Percentiles rank a stretch among this genome's conserved stretches.
Evolutionary conservation across 2,888 invertebrate species (phyloP).

Genomic region (Megamerina dolium): DNA sequence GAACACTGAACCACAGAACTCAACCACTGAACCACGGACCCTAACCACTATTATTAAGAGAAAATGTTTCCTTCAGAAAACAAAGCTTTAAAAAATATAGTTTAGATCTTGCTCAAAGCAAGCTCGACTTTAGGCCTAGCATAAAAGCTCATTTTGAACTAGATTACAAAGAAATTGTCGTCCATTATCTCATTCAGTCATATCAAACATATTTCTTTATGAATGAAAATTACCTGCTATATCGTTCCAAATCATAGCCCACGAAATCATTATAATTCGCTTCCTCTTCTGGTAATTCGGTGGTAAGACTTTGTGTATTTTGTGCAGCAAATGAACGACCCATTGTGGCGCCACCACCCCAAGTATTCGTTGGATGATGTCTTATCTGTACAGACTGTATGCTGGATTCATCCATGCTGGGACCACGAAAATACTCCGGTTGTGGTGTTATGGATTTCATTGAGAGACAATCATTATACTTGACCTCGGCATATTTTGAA

Average conservation of each 20-base stretch:
- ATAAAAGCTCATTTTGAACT: too few species aligned
- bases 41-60: too few species aligned
- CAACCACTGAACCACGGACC: too few species aligned
- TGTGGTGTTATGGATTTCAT: constrained; percentile 47
- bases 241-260: constrained; percentile 46
- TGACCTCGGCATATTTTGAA: constrained; percentile 37
- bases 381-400: constrained; percentile 43
- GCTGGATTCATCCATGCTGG: constrained; percentile 33
- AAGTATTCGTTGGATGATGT: constrained; percentile 22
- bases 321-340: constrained; percentile 38
- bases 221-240: constrained; percentile 36
- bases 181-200: too few species aligned
- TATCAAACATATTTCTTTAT: too few species aligned
- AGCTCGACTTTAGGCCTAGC: too few species aligned
- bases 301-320: constrained; percentile 47
- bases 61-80: too few species aligned
- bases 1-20: too few species aligned
- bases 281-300: constrained; percentile 44
- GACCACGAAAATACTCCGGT: constrained; percentile 42
- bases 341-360: constrained; percentile 24
- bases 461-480: constrained; percentile 43
- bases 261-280: constrained; percentile 33
- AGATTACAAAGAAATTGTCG: too few species aligned
- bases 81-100: too few species aligned
- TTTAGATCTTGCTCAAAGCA: too few species aligned